phyloP scores from a whole-genome alignment of 2,113 vertebrate species.

The Mastomys coucha region DNA sequence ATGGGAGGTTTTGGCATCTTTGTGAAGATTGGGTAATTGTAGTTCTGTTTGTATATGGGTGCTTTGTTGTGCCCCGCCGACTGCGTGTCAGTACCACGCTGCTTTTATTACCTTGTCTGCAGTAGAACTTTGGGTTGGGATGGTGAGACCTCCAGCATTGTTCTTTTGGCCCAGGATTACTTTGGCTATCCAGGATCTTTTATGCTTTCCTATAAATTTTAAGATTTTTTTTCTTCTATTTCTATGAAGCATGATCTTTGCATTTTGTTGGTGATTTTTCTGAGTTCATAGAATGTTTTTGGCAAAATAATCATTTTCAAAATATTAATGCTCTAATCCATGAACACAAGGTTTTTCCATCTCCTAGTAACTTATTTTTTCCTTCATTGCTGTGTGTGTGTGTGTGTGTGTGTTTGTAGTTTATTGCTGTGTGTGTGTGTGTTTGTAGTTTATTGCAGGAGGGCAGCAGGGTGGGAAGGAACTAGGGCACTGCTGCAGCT shows the following conservation, averaged over 20 bases:
- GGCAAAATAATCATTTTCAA: neutral
- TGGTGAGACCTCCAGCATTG: neutral
- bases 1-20: neutral
- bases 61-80: neutral
- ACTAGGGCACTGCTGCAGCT: neutral
- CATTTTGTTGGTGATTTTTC: neutral
- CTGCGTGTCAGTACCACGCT: neutral
- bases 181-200: neutral
- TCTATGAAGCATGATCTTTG: neutral
- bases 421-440: neutral
- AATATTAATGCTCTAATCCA: neutral
- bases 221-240: neutral
- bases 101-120: neutral
- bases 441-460: neutral
- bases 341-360: neutral
- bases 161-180: neutral
- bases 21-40: neutral
- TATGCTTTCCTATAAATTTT: neutral
- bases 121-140: neutral
- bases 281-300: neutral
- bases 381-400: neutral
- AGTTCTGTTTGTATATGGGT: neutral
- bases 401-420: neutral
- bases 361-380: neutral
- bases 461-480: neutral